Evolutionary conservation across 2,888 invertebrate species (phyloP), one percentile per base, ranked within the genome.

Genomic region (Ctena decussata): DNA sequence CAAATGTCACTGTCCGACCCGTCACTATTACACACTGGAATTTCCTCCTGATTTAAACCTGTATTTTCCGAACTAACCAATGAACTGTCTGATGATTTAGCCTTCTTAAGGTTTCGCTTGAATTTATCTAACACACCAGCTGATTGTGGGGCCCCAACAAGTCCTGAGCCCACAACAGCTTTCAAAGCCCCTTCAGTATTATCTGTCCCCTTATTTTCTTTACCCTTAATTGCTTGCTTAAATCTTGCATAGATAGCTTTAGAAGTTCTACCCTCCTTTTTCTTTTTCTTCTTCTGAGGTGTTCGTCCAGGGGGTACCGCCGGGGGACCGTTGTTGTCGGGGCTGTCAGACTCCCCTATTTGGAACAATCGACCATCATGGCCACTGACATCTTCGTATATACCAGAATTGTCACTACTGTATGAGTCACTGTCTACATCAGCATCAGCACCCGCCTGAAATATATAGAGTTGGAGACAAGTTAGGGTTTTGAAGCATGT

Each of bases 371-470:
- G 39, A 8, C 71, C 79, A 27, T 53, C 65, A 27, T 81, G 80
- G n/a, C 79, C 78, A 37, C 88, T 80, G 18, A 91, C 82, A 11
- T 87, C 89, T 76, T 91, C 91, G 53, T 91, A 91, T 12, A 91
- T 90, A 65, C 91, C 91, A 18, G 89, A 89, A 73, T 86, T 85
- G 35, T 46, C 80, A 83, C 91, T 91, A 46, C 90, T 89, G 76
- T 90, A 88, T 5, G 89, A 82, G 49, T 90, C 89, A 77, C 90
- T 89, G 71, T 91, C 91, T n/a, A 89, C 84, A 80, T 90, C 91
- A 35, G 85, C 90, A 30, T 91, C 91, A 21, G 80, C 80, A 24
- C 90, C 90, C 76, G 89, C 44, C 82, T 86, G 82, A 32, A 85
- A 82, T n/a, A n/a, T n/a, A n/a, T n/a, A n/a, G n/a, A n/a, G n/a